Conservation (phyloP, 2,113 vertebrate species). For the Pitta sordida region DNA sequence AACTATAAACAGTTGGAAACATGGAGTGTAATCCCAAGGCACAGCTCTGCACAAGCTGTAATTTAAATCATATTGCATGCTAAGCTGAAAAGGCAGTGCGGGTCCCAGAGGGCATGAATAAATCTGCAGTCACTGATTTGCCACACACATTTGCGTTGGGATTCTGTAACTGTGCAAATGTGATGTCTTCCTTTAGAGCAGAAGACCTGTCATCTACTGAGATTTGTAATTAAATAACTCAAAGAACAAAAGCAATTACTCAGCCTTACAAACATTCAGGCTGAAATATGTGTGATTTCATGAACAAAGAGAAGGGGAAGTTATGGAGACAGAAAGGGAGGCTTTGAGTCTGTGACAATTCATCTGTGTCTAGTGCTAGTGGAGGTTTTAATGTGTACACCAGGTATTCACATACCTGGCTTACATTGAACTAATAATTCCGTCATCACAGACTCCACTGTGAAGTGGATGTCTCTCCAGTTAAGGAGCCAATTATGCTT, state of each 20-base stretch:
- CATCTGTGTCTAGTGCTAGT: neutral
- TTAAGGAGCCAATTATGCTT: conserved; percentile 48
- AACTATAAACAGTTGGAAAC: conserved; percentile 63
- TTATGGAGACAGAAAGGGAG: conserved; percentile 30
- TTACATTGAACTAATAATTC: conserved; percentile 40
- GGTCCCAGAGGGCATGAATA: conserved; percentile 57
- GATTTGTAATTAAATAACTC: conserved; percentile 55
- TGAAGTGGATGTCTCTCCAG: conserved; percentile 25
- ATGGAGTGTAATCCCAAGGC: conserved; percentile 48
- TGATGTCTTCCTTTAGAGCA: conserved; percentile 45
- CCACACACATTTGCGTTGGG: conserved; percentile 34
- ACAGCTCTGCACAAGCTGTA: conserved; percentile 56
- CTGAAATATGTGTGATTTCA: conserved; percentile 8
- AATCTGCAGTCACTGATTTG: conserved; percentile 56
- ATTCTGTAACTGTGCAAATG: conserved; percentile 59
- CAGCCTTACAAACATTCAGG: conserved; percentile 26
- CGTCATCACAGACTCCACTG: neutral
- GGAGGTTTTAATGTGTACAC: conserved; percentile 23
- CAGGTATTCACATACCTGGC: conserved; percentile 49
- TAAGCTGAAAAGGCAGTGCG: conserved; percentile 54
- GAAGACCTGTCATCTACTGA: conserved; percentile 46
- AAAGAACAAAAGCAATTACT: conserved; percentile 60
- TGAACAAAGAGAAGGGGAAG: conserved; percentile 39
- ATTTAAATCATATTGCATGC: conserved; percentile 61
- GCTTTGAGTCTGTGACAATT: conserved; percentile 1